phyloP scores from a whole-genome alignment of 1,140 invertebrate species.

The Saxidomus purpurata region DNA sequence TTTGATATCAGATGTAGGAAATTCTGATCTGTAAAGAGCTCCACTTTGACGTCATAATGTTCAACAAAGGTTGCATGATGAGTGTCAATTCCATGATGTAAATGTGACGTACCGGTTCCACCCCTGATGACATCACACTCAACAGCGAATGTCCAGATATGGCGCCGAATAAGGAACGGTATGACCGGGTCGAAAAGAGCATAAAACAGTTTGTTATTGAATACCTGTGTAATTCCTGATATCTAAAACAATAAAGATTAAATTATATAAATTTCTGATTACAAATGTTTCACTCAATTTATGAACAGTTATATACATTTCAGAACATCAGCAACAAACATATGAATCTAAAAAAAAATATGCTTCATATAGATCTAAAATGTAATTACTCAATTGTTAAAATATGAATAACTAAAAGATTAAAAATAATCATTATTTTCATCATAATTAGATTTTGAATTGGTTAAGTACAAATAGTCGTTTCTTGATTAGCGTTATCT shows the following conservation, averaged over 20 bases:
- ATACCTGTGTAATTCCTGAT: not conserved
- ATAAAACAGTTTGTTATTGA: not conserved
- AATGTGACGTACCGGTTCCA: not conserved
- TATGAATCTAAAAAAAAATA: too few species aligned
- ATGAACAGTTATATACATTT: too few species aligned
- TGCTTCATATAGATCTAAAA: too few species aligned
- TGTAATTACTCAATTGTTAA: too few species aligned
- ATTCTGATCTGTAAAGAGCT: conserved; percentile 9
- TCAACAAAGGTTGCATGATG: not conserved
- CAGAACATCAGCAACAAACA: too few species aligned
- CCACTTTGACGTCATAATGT: not conserved
- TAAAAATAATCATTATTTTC: too few species aligned
- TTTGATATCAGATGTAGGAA: not conserved
- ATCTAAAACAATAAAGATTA: not conserved
- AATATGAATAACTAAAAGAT: too few species aligned
- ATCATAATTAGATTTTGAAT: too few species aligned
- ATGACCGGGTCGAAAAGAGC: not conserved
- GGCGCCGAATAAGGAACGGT: not conserved
- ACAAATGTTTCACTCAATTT: too few species aligned
- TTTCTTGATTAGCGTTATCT: too few species aligned
- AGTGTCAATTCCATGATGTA: not conserved
- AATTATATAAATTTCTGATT: too few species aligned
- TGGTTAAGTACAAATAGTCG: too few species aligned
- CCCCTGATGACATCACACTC: conserved; percentile 4
- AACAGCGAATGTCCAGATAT: not conserved